Base-by-base conservation (phyloP, 2,888 invertebrate genomes). In the Morpho helenor region DNA sequence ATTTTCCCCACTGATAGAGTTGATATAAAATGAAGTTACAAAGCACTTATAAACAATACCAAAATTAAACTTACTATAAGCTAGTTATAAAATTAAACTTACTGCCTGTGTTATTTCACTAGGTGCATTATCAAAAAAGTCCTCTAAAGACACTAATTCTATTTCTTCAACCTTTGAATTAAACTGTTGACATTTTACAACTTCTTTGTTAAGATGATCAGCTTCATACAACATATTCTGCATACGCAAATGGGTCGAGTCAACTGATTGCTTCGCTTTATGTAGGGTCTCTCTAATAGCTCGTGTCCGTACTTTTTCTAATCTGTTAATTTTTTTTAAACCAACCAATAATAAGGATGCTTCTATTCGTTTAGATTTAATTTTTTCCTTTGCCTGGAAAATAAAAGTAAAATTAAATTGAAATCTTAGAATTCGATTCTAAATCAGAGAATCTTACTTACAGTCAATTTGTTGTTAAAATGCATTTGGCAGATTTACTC, bases 121-220 rank as follows among this genome's bases (percentile, higher is more conserved):
- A 7, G 97, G 96, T 22, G 97, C 97, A 78, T 95, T 93, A 70
- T 91, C 91, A 74, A 95, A 95, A 80, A 98, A 98, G 72, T 97
- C 96, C 59, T 96, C 94, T 53, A 96, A 91, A 0, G 96, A 84
- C 2, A 99, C 95, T 52, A 99, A 90, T 73, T 97, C 96, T 71
- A 99, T 97, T 74, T 95, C 95, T 84, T 98, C 97, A 92, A 98
- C 98, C 80, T 97, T 96, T 8, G 98, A 98, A 77, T 97, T 98
- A 78, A 98, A 98, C 76, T 98, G 97, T 61, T 97, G 92, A 76
- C 98, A 98, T 74, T 97, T 97, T 22, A 96, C 94, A n/a, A 97
- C 97, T 92, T 99, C 98, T 70, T 97, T 97, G 68, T 97, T 95
- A 22, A 99, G 91, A 88, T 99, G 98, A 76, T 97, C 95, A 7